phyloP scores from a whole-genome alignment of 1,140 invertebrate genomes.

The Frieseomelitta varia region DNA sequence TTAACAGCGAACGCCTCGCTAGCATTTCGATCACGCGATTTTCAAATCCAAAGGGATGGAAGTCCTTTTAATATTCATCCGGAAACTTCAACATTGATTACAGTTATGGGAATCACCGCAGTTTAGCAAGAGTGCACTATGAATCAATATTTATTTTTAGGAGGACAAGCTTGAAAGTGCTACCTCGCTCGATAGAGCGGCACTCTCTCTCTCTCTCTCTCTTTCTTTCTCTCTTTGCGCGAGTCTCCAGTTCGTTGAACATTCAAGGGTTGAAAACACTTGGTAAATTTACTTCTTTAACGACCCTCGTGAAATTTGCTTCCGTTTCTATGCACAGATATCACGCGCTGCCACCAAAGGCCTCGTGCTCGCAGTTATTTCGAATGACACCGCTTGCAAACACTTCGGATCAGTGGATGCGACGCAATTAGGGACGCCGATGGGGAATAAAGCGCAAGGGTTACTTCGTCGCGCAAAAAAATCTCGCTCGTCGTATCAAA shows the following conservation, averaged over 20 bases:
- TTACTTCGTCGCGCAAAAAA: not conserved
- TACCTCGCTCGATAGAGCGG: not conserved
- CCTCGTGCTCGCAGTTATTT: not conserved
- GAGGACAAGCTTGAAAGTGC: slow-evolving; percentile 4
- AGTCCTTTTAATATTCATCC: not conserved
- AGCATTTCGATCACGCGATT: not conserved
- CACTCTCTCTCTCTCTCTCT: not conserved
- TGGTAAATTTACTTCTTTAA: slow-evolving; percentile 14
- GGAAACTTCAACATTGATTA: not conserved
- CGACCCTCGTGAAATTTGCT: not conserved
- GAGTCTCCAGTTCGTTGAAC: slow-evolving; percentile 20
- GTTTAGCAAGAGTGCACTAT: not conserved
- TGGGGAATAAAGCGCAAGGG: slow-evolving; percentile 22
- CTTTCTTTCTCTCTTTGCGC: not conserved
- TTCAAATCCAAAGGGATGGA: not conserved
- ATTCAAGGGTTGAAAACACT: slow-evolving; percentile 29
- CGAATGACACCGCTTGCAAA: not conserved
- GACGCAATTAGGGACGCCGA: slow-evolving; percentile 17
- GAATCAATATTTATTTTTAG: slow-evolving; percentile 34
- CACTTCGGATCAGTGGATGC: slow-evolving; percentile 1
- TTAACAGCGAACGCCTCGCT: no score
- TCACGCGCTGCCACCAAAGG: no score
- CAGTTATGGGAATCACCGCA: not conserved
- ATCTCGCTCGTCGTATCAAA: not conserved
- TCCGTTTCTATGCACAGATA: not conserved